Conservation (phyloP, 2,113 vertebrate genomes). For the Zosterops borbonicus region DNA sequence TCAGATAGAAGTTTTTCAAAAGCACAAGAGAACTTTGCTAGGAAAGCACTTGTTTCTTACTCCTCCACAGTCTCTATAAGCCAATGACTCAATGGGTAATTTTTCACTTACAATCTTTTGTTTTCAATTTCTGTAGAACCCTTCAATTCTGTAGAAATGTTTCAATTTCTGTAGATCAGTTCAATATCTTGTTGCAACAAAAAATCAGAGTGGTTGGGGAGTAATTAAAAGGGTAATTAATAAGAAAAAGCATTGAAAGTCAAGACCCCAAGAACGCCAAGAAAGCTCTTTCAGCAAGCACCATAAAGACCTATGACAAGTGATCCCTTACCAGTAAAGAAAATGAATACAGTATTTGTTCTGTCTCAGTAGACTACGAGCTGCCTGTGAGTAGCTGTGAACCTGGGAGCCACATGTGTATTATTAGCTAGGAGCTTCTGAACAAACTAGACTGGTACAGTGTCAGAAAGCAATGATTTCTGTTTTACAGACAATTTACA, state of each 20-base stretch:
- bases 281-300: not conserved
- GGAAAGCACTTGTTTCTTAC: not conserved
- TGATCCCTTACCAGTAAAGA: not conserved
- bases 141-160: not conserved
- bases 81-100: not conserved
- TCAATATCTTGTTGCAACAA: not conserved
- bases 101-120: not conserved
- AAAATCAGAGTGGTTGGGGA: not conserved
- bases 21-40: not conserved
- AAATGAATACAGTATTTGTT: slow-evolving; percentile 5
- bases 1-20: not conserved
- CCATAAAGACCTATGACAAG: not conserved
- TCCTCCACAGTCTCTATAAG: not conserved
- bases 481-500: slow-evolving; percentile 14
- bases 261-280: not conserved
- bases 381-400: not conserved
- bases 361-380: not conserved
- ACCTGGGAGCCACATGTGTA: not conserved
- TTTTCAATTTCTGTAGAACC: not conserved
- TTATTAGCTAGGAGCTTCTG: slow-evolving; percentile 31
- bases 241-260: not conserved
- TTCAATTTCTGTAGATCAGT: not conserved
- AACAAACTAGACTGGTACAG: not conserved
- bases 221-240: slow-evolving; percentile 4
- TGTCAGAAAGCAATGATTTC: slow-evolving; percentile 10